Conservation (phyloP, 53 echinoderm and acorn worm genomes). For the Holothuria scabra region DNA sequence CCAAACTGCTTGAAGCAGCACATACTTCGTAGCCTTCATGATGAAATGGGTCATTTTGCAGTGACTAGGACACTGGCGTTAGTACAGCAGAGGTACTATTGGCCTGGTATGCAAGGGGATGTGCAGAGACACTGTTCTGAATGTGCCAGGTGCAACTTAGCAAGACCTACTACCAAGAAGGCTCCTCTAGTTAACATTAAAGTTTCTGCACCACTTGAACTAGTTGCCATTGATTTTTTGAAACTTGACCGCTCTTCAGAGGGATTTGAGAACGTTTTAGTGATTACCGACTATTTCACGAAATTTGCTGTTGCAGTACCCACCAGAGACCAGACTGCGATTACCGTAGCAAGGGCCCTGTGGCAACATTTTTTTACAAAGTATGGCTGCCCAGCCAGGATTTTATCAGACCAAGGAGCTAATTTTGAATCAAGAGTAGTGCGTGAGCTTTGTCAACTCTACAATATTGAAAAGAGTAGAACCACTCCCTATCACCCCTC, state of each 20-base stretch:
- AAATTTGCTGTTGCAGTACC: constrained; percentile 55
- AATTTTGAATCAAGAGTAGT: constrained; percentile 49
- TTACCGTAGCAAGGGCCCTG: constrained; percentile 48
- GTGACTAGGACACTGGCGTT: constrained; percentile 38
- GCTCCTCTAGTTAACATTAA: constrained; percentile 46
- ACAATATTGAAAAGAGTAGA: constrained; percentile 18
- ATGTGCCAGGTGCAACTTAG: constrained; percentile 42
- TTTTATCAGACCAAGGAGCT: constrained; percentile 53
- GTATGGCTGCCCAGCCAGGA: constrained; percentile 49
- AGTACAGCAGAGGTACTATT: constrained; percentile 31
- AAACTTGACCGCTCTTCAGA: constrained; percentile 44
- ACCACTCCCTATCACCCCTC: constrained; percentile 50
- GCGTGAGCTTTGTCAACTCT: constrained; percentile 28
- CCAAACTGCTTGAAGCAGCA: not conserved
- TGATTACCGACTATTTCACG: constrained; percentile 59
- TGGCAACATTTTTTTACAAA: constrained; percentile 42
- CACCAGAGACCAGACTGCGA: constrained; percentile 54
- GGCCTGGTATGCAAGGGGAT: constrained; percentile 30
- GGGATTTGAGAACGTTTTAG: constrained; percentile 51
- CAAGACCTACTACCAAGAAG: constrained; percentile 8
- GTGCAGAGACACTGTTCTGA: constrained; percentile 13
- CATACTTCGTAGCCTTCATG: constrained; percentile 22
- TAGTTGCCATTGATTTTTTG: constrained; percentile 49
- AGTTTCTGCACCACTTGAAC: constrained; percentile 50
- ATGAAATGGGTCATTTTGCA: constrained; percentile 46